phyloP scores from a whole-genome alignment of 2,113 vertebrate genomes.

The Peromyscus californicus region DNA sequence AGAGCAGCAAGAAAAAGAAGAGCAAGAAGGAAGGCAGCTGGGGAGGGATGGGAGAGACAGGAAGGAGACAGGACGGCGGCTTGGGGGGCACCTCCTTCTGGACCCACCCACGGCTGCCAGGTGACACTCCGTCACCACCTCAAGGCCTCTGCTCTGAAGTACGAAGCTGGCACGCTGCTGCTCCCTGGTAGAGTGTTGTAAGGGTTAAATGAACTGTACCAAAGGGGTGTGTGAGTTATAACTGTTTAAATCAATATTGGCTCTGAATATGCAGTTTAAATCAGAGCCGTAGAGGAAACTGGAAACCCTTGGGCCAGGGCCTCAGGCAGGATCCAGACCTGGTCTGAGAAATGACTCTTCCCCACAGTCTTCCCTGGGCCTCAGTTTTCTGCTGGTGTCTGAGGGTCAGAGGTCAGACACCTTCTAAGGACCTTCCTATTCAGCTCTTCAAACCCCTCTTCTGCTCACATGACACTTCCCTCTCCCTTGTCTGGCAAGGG shows the following conservation, averaged over 20 bases:
- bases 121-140: background rate
- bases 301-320: background rate
- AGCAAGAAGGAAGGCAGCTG: background rate
- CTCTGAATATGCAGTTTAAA: constrained; percentile 34
- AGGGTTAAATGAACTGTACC: background rate
- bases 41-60: background rate
- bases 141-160: background rate
- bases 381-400: constrained; percentile 13
- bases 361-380: background rate
- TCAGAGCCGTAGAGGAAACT: background rate
- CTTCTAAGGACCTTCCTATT: background rate
- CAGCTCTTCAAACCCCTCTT: background rate
- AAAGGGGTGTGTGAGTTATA: background rate
- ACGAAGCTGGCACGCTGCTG: background rate
- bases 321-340: background rate
- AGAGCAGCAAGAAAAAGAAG: background rate
- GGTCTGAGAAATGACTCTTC: background rate
- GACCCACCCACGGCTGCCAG: background rate
- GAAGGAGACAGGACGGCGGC: background rate
- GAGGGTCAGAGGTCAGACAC: background rate
- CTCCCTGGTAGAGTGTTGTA: background rate
- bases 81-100: background rate
- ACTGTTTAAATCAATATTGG: background rate
- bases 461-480: background rate
- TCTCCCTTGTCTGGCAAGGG: background rate